A percentile compares a stretch with the other conserved stretches of the same genome.
Conservation (phyloP, 1,140 invertebrate genomes). For the Calephelis nemesis region DNA sequence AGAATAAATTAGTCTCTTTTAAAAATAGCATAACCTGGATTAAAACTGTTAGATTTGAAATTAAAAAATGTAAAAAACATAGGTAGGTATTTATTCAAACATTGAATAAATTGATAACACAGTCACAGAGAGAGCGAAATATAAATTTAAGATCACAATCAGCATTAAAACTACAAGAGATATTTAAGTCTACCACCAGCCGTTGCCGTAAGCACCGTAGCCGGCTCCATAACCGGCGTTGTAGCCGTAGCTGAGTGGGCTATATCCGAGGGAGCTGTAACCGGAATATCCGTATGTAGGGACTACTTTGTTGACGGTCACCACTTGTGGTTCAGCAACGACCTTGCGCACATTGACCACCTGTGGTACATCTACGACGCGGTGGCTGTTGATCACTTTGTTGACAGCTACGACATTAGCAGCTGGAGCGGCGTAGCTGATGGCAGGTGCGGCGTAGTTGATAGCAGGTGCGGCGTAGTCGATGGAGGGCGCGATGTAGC, state of each 20-base stretch:
- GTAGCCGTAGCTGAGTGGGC: conserved; percentile 22
- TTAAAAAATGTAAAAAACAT: neutral
- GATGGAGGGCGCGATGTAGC: conserved; percentile 22
- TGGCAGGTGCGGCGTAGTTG: conserved; percentile 26
- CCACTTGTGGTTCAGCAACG: conserved; percentile 48
- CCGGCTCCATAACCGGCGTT: conserved; percentile 33
- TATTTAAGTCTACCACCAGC: conserved; percentile 40
- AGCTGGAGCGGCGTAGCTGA: conserved; percentile 30
- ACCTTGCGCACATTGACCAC: conserved; percentile 48
- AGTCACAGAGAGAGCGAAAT: conserved; percentile 17
- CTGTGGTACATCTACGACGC: conserved; percentile 47
- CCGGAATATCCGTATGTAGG: conserved; percentile 25
- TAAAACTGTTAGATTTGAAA: neutral
- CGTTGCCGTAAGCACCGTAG: conserved; percentile 33
- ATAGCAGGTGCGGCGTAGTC: conserved; percentile 23
- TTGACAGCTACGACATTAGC: conserved; percentile 44
- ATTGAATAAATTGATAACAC: conserved; percentile 24
- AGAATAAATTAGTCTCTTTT: no score
- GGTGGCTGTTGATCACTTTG: conserved; percentile 45
- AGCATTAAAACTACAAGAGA: conserved; percentile 21
- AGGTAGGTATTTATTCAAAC: conserved; percentile 13
- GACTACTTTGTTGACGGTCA: conserved; percentile 53
- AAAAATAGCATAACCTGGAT: no score
- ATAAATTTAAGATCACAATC: conserved; percentile 28
- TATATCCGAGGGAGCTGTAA: conserved; percentile 10